phyloP scores from a whole-genome alignment of 2,113 vertebrate genomes.

The Ictalurus punctatus region DNA sequence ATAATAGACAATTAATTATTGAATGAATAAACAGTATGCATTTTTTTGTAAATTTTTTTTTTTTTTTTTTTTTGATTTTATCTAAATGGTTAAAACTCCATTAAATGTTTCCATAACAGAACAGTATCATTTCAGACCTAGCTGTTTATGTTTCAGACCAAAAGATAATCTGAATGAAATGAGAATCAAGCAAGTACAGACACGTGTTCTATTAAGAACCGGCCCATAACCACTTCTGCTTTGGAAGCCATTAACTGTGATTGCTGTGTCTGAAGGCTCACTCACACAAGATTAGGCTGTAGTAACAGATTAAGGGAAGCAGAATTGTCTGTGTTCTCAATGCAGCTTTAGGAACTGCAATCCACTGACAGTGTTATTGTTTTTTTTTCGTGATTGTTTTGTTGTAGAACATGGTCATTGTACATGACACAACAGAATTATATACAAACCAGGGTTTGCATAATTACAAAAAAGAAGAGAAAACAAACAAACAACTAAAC shows the following conservation, averaged over 20 bases:
- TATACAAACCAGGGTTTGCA: too few relatives aligned
- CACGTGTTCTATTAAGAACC: constrained; percentile 13
- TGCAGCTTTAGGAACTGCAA: constrained; percentile 27
- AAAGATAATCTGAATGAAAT: not conserved
- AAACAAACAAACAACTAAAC: too few relatives aligned
- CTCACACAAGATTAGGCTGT: not conserved
- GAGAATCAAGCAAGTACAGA: not conserved
- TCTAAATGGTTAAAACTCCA: not conserved
- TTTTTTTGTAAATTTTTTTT: not conserved
- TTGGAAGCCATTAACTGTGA: not conserved
- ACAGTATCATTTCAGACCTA: not conserved
- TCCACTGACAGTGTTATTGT: not conserved
- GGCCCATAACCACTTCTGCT: constrained; percentile 23
- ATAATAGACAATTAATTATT: not conserved
- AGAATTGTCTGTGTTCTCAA: not conserved
- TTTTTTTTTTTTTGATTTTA: not conserved
- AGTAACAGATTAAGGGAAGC: not conserved
- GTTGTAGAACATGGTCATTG: too few relatives aligned
- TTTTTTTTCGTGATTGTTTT: too few relatives aligned
- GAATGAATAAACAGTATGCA: not conserved
- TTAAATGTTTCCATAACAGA: not conserved
- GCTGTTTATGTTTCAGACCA: not conserved
- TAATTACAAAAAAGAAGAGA: too few relatives aligned
- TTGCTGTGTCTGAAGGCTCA: constrained; percentile 28
- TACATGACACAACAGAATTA: too few relatives aligned